Evolutionary conservation across 2,113 vertebrate genomes (phyloP), one percentile per base, ranked within the genome.

Genomic region (Climacteris rufus): DNA sequence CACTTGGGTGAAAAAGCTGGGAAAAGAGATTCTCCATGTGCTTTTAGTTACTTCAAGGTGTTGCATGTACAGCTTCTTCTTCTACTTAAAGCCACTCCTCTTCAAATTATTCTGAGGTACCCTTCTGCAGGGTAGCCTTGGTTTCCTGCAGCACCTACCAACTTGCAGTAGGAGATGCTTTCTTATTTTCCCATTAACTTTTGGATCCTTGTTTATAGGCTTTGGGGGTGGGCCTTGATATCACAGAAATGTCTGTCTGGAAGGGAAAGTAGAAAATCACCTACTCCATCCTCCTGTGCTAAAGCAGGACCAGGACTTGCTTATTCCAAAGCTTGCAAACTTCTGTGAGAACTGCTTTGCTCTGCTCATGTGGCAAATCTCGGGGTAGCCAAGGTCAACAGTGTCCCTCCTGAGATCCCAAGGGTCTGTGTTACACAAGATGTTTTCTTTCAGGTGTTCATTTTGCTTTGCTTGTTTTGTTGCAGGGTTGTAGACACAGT

Each of bases 381-480:
- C 54, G 49, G 52, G 66, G 63, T 6, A 35, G 35, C 76, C 57
- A 59, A 81, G 45, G 45, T 77, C 89, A 92, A 30, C 63, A 76
- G 2, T 0, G 3, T 16, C 84, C 45, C 27, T 92, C 44, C 23
- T 0, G 0, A 47, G 57, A 54, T 57, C 78, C 53, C 31, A 33
- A 68, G n/a, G 23, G 23, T 31, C 47, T 45, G 2, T 50, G 40
- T 85, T 82, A 65, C 4, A 53, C 45, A 53, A 74, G 45, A 7
- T 49, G 25, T 39, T 94, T 88, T 30, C 40, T 65, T 93, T 95
- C 80, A 89, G 61, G 44, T 84, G n/a, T 30, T 91, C n/a, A 3
- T 90, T 94, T 71, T 63, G 42, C 54, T 84, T 37, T 72, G 47
- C 49, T 91, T 75, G n/a, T 81, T 87, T 45, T 70, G 45, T 76